A percentile compares a stretch with the other conserved stretches of the same genome.
These are phyloP conservation scores for Zaprionus vittiger DNA, from an alignment of 1,140 invertebrate genomes.

Conservation along the genomic window DNA sequence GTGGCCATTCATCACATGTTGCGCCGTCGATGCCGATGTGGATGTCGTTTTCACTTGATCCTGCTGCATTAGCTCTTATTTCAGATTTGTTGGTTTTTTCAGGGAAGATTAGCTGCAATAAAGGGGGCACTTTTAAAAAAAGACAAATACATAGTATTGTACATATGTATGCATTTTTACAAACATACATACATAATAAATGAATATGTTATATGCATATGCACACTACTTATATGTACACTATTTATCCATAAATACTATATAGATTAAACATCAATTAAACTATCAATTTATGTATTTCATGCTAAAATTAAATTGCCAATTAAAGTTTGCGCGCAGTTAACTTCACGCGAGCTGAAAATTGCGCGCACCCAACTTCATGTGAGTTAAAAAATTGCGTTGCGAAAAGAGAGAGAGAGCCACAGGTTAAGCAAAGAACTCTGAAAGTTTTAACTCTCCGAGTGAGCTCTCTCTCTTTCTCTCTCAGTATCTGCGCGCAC, in stretches of 20 bases:
- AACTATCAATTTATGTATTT: neutral
- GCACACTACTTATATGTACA: neutral
- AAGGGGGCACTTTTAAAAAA: neutral
- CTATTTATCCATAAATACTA: neutral
- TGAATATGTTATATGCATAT: neutral
- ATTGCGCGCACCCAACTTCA: conserved; percentile 36
- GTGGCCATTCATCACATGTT: conserved; percentile 52
- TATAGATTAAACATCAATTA: neutral
- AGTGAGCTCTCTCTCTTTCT: neutral
- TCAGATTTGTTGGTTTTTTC: neutral
- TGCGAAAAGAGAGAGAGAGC: conserved; percentile 1
- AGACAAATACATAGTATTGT: neutral
- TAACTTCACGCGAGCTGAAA: conserved; percentile 39
- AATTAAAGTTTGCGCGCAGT: conserved; percentile 24
- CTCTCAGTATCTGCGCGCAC: neutral
- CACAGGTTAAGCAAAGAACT: conserved; percentile 30
- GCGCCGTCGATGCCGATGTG: conserved; percentile 7
- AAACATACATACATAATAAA: too few relatives aligned
- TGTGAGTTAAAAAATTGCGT: conserved; percentile 19
- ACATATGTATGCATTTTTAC: neutral
- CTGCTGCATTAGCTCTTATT: conserved; percentile 1
- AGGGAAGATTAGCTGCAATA: neutral
- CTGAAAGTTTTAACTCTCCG: conserved; percentile 6
- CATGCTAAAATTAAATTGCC: neutral
- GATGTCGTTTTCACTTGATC: conserved; percentile 1